phyloP scores from a whole-genome alignment of 2,113 vertebrate species.

The Spheniscus mendiculus region DNA sequence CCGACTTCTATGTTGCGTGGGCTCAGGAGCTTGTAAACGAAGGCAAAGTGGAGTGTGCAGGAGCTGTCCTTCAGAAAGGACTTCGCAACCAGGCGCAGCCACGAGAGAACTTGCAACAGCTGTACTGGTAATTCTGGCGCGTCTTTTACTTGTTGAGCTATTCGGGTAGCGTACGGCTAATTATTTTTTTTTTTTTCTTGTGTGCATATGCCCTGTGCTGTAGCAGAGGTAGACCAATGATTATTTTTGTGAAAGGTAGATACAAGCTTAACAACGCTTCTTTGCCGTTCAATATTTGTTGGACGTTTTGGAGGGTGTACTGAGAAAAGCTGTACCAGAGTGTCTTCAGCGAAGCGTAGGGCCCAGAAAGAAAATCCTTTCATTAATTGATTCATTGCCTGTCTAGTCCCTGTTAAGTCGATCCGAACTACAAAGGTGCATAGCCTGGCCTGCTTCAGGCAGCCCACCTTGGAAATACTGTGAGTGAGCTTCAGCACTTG shows the following conservation, averaged over 20 bases:
- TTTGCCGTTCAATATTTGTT: neutral
- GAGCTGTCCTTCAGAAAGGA: conserved; percentile 7
- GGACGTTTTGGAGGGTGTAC: neutral
- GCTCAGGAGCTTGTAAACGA: conserved; percentile 14
- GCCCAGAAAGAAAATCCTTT: neutral
- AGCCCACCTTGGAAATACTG: neutral
- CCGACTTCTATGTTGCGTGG: conserved; percentile 26
- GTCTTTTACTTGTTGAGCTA: neutral
- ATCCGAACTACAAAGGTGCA: too few species aligned
- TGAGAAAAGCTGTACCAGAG: neutral
- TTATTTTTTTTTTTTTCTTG: neutral
- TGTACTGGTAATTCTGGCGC: neutral
- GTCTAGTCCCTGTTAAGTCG: neutral
- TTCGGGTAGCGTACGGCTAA: rapidly evolving
- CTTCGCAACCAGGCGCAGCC: conserved; percentile 44
- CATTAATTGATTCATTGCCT: neutral
- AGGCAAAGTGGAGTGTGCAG: neutral
- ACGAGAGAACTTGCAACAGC: neutral
- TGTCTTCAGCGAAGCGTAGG: neutral
- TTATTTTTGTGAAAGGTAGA: neutral
- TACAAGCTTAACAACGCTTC: neutral
- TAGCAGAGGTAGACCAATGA: neutral
- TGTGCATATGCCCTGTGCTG: neutral
- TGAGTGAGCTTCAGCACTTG: neutral
- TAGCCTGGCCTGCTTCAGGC: neutral